Evolutionary conservation across 1,140 invertebrate species (phyloP).

Genomic region (Magallana gigas): DNA sequence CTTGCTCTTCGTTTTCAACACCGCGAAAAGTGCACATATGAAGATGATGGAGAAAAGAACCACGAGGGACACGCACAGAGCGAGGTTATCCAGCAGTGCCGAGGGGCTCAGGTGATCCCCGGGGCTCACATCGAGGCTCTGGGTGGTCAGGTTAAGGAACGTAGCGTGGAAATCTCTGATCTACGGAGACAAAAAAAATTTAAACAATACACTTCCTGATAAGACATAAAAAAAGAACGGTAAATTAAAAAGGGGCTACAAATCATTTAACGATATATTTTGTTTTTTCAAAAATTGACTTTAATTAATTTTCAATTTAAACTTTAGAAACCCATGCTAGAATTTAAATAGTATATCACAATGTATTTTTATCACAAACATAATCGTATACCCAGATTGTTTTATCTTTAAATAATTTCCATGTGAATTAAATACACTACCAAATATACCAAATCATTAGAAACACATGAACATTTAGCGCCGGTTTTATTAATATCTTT

Average conservation of each 20-base stretch:
- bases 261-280: too few species aligned
- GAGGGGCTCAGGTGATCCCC: neutral
- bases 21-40: neutral
- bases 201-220: neutral
- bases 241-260: neutral
- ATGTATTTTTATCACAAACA: too few species aligned
- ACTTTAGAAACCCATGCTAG: too few species aligned
- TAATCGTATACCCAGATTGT: too few species aligned
- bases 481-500: too few species aligned
- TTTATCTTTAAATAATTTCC: too few species aligned
- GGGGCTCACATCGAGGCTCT: neutral
- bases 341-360: too few species aligned
- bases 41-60: neutral
- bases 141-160: neutral
- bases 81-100: neutral
- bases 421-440: too few species aligned
- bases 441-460: too few species aligned
- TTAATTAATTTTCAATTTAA: too few species aligned
- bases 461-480: too few species aligned
- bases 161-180: constrained; percentile 4
- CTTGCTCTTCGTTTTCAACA: constrained; percentile 2
- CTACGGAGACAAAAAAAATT: neutral
- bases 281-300: too few species aligned
- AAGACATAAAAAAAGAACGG: neutral
- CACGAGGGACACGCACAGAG: neutral